Evolutionary conservation across 2,888 invertebrate species (phyloP).

Genomic region (Acheta domesticus): DNA sequence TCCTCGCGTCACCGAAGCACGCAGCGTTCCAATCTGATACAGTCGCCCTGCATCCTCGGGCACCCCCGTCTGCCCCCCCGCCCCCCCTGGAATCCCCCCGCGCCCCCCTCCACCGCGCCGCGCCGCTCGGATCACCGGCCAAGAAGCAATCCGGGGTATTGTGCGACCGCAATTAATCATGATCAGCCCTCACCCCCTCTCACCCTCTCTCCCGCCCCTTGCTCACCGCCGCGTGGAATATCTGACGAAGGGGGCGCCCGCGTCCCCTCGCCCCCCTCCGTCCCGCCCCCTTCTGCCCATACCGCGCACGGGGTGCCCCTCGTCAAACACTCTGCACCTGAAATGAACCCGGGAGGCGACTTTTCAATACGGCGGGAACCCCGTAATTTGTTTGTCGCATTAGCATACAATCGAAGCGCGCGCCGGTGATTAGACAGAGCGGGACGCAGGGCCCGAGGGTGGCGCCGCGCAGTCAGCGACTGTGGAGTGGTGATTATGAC

Average conservation of each 20-base stretch:
- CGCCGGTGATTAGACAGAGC: not conserved
- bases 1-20: too few relatives aligned
- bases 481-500: not conserved
- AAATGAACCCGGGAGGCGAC: not conserved
- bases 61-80: not conserved
- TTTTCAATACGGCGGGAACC: not conserved
- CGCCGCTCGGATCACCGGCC: not conserved
- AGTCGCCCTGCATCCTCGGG: not conserved
- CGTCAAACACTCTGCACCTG: not conserved
- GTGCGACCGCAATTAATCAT: slow-evolving; percentile 1
- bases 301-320: too few relatives aligned
- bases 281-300: not conserved
- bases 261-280: not conserved
- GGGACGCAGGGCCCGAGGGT: not conserved
- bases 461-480: not conserved
- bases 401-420: slow-evolving; percentile 6
- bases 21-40: not conserved
- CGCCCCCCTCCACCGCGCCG: not conserved
- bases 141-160: slow-evolving; percentile 9
- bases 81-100: not conserved
- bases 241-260: not conserved
- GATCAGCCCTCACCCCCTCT: not conserved
- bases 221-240: slow-evolving; percentile 18
- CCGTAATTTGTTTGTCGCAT: not conserved
- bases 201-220: not conserved